phyloP scores from a whole-genome alignment of 2,113 vertebrate species.

The Macrotus californicus region DNA sequence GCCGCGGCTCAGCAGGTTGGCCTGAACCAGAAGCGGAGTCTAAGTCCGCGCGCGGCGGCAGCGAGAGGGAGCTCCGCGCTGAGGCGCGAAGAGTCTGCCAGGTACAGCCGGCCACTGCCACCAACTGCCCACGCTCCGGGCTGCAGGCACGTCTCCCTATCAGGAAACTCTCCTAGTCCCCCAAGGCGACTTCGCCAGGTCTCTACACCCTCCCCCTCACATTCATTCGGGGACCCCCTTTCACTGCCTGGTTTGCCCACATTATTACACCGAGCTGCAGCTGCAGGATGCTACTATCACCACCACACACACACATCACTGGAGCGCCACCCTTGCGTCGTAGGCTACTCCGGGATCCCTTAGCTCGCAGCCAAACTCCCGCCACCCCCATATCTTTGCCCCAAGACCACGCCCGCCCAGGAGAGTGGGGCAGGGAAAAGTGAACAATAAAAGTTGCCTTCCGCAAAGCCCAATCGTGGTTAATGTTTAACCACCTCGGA shows the following conservation, averaged over 20 bases:
- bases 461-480: neutral
- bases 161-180: neutral
- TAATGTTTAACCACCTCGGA: neutral
- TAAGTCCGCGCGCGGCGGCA: neutral
- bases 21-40: neutral
- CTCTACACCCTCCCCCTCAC: neutral
- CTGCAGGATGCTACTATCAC: neutral
- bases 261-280: neutral
- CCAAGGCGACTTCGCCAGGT: neutral
- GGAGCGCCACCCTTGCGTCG: neutral
- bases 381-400: neutral
- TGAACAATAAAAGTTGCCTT: conserved; percentile 51
- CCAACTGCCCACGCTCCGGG: neutral
- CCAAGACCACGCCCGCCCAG: neutral
- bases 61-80: accelerated
- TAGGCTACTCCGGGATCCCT: neutral
- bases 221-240: neutral
- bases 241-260: neutral
- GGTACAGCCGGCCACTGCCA: neutral
- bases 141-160: neutral
- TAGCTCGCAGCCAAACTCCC: neutral
- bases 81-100: accelerated
- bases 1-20: neutral
- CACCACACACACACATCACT: neutral
- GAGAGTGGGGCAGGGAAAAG: neutral